Percentiles rank a stretch among this genome's conserved stretches.
Evolutionary conservation across 2,113 vertebrate genomes (phyloP).

Genomic region (Columba livia): DNA sequence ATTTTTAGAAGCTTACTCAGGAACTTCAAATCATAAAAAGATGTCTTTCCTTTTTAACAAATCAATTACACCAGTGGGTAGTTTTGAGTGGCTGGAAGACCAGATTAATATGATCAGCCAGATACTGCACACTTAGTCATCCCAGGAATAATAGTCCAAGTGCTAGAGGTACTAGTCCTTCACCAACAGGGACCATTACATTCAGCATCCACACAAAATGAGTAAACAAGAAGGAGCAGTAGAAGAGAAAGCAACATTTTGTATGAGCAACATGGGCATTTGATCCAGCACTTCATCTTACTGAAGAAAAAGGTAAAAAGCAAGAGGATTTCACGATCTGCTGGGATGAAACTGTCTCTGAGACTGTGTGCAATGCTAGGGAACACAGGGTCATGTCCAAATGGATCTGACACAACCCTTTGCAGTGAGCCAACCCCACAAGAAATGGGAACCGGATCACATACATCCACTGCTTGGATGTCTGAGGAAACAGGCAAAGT

Average conservation of each 20-base stretch:
- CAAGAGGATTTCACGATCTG: not conserved
- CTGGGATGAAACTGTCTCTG: not conserved
- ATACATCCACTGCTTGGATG: not conserved
- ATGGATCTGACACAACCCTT: not conserved
- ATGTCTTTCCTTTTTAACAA: not conserved
- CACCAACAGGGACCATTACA: not conserved
- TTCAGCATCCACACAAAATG: not conserved
- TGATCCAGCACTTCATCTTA: not conserved
- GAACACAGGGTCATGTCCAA: not conserved
- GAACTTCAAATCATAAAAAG: not conserved
- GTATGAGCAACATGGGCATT: not conserved
- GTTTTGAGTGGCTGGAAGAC: not conserved
- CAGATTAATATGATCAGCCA: not conserved
- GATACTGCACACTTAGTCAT: not conserved
- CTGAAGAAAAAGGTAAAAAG: not conserved
- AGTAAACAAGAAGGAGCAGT: not conserved
- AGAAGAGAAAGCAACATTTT: not conserved
- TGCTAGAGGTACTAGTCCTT: not conserved
- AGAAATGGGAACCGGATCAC: not conserved
- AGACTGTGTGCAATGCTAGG: not conserved
- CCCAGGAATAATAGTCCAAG: not conserved
- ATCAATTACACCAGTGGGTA: not conserved
- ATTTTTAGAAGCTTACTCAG: not conserved
- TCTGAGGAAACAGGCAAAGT: not conserved
- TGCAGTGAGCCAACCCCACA: not conserved